Percentiles rank a stretch among this genome's conserved stretches.
phyloP scores from a whole-genome alignment of 1,140 invertebrate species.

The Trichonephila clavata region DNA sequence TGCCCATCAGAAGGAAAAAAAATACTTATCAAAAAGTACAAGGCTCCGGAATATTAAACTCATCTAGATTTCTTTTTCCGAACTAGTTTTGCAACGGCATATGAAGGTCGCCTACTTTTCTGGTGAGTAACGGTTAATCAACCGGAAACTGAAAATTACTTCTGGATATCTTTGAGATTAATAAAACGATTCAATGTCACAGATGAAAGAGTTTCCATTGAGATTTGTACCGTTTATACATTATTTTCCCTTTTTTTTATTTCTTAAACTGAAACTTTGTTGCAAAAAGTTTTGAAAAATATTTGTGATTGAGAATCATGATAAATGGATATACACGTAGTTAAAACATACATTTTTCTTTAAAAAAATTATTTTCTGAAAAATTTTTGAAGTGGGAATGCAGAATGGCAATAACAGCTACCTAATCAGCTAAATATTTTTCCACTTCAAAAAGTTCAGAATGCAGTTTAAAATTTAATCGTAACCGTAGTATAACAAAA shows the following conservation, averaged over 20 bases:
- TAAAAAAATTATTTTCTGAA: too few species aligned
- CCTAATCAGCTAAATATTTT: too few species aligned
- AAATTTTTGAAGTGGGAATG: too few species aligned
- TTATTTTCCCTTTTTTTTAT: background rate
- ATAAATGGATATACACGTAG: too few species aligned
- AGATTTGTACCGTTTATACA: background rate
- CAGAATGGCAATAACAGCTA: too few species aligned
- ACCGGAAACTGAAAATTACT: slow-evolving; percentile 29
- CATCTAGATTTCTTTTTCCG: background rate
- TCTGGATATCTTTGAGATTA: slow-evolving; percentile 15
- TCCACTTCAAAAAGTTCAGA: too few species aligned
- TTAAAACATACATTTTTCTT: too few species aligned
- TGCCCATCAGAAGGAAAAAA: background rate
- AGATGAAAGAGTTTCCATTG: slow-evolving; percentile 19
- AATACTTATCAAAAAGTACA: background rate
- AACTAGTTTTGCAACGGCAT: slow-evolving; percentile 32
- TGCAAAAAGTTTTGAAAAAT: background rate
- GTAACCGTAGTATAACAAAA: too few species aligned
- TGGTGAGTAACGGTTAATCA: slow-evolving; percentile 56
- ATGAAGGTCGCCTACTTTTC: slow-evolving; percentile 41
- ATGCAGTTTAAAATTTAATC: too few species aligned
- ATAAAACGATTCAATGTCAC: background rate
- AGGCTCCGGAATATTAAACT: background rate
- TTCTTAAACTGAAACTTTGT: background rate
- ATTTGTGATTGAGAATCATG: too few species aligned